Evolutionary conservation across 2,797 vertebrate genomes (phyloP).

Genomic region (Sebastes oblongus): DNA sequence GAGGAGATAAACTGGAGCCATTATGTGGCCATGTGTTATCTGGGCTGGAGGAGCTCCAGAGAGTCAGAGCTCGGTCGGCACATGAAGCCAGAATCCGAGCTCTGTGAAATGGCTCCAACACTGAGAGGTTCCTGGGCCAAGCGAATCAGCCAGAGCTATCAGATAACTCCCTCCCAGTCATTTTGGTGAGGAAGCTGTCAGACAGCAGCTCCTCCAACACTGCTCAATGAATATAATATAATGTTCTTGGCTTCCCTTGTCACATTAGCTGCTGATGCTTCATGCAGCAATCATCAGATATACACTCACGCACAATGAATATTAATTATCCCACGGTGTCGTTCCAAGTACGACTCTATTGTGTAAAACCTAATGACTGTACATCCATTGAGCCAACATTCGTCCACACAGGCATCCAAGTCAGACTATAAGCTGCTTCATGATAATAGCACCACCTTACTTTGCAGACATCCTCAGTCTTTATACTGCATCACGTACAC

Average conservation of each 20-base stretch:
- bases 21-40: constrained; percentile 55
- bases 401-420: background rate
- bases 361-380: background rate
- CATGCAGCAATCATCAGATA: background rate
- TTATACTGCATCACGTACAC: background rate
- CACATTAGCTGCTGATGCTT: constrained; percentile 9
- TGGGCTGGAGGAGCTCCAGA: constrained; percentile 53
- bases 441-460: background rate
- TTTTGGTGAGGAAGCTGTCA: constrained; percentile 7
- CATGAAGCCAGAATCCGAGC: constrained; percentile 50
- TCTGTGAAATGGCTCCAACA: constrained; percentile 52
- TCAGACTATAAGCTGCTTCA: background rate
- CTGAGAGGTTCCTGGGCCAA: constrained; percentile 28
- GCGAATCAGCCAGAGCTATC: constrained; percentile 25
- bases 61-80: constrained; percentile 29
- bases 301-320: background rate
- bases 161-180: constrained; percentile 25
- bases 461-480: background rate
- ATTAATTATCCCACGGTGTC: background rate
- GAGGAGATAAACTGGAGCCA: constrained; percentile 61
- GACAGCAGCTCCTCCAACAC: constrained; percentile 8
- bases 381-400: background rate
- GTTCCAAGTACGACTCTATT: background rate
- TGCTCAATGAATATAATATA: background rate
- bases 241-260: background rate